phyloP scores from a whole-genome alignment of 1,140 invertebrate species.

The Euborellia annulipes region DNA sequence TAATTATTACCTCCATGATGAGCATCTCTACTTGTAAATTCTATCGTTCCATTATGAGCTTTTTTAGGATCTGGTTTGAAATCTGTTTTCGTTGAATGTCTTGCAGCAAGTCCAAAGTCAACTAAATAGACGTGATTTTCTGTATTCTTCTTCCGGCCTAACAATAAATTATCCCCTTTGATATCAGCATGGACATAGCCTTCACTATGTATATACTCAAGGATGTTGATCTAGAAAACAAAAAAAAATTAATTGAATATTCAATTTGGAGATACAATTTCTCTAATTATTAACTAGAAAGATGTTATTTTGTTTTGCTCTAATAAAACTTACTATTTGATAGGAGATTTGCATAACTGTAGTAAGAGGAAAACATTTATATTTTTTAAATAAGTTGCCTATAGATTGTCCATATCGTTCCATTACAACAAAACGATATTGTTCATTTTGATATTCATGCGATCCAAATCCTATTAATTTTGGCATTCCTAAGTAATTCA shows the following conservation, averaged over 20 bases:
- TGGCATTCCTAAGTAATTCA: slow-evolving; percentile 73
- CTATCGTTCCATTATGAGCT: slow-evolving; percentile 90
- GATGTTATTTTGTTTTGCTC: not conserved
- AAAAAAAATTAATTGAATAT: slow-evolving; percentile 7
- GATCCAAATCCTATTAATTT: slow-evolving; percentile 67
- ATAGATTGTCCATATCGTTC: slow-evolving; percentile 81
- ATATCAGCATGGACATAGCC: slow-evolving; percentile 85
- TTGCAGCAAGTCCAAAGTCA: slow-evolving; percentile 83
- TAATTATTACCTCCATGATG: slow-evolving; percentile 52
- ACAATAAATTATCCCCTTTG: slow-evolving; percentile 77
- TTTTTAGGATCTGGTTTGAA: slow-evolving; percentile 77
- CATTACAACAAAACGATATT: slow-evolving; percentile 85
- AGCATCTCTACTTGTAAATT: slow-evolving; percentile 88
- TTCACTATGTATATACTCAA: slow-evolving; percentile 75
- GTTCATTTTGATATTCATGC: slow-evolving; percentile 52
- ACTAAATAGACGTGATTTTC: slow-evolving; percentile 72
- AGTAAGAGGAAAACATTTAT: slow-evolving; percentile 47
- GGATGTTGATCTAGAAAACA: slow-evolving; percentile 50
- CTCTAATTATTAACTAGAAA: slow-evolving; percentile 8
- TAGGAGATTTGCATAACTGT: slow-evolving; percentile 66
- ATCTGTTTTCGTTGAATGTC: slow-evolving; percentile 49
- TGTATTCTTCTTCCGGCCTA: slow-evolving; percentile 47
- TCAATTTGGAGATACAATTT: slow-evolving; percentile 6
- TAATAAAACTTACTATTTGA: slow-evolving; percentile 56
- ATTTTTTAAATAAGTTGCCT: slow-evolving; percentile 61